These are phyloP conservation scores for Varecia variegata DNA, from an alignment of 2,797 vertebrate genomes.

Conservation along the genomic window DNA sequence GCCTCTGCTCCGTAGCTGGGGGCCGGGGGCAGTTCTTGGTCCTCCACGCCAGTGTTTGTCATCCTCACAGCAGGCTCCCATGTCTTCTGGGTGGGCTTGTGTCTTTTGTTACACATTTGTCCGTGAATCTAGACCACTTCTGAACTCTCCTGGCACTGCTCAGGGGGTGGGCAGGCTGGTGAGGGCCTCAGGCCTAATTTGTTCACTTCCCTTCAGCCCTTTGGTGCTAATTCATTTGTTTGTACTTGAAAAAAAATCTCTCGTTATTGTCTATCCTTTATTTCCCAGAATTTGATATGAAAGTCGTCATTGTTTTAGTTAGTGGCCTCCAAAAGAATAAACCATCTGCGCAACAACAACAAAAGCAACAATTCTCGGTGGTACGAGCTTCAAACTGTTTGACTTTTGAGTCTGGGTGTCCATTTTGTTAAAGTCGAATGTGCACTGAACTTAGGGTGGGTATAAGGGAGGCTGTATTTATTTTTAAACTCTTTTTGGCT, in stretches of 20 bases:
- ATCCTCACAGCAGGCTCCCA: slow-evolving; percentile 17
- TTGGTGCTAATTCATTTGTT: slow-evolving; percentile 59
- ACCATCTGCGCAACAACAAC: neutral
- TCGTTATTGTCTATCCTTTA: slow-evolving; percentile 56
- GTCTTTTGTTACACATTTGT: slow-evolving; percentile 55
- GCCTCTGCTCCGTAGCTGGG: neutral
- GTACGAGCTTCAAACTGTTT: neutral
- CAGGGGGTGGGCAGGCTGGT: neutral
- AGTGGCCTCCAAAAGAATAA: slow-evolving; percentile 40
- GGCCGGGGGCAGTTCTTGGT: neutral
- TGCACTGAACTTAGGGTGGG: slow-evolving; percentile 48
- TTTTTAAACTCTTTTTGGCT: slow-evolving; percentile 63
- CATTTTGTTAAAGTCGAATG: slow-evolving; percentile 6
- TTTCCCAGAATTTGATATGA: slow-evolving; percentile 68
- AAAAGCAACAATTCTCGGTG: neutral
- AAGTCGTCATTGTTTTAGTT: slow-evolving; percentile 68
- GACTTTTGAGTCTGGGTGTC: slow-evolving; percentile 63
- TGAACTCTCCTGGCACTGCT: slow-evolving; percentile 3
- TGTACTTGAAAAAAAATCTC: slow-evolving; percentile 31
- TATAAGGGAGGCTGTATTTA: slow-evolving; percentile 39
- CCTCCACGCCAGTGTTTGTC: neutral
- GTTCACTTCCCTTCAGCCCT: slow-evolving; percentile 54
- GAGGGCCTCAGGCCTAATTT: slow-evolving; percentile 51
- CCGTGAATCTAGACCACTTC: slow-evolving; percentile 30
- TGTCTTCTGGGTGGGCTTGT: slow-evolving; percentile 72